Evolutionary conservation across 2,888 invertebrate genomes (phyloP).

Genomic region (Heliconius erato): DNA sequence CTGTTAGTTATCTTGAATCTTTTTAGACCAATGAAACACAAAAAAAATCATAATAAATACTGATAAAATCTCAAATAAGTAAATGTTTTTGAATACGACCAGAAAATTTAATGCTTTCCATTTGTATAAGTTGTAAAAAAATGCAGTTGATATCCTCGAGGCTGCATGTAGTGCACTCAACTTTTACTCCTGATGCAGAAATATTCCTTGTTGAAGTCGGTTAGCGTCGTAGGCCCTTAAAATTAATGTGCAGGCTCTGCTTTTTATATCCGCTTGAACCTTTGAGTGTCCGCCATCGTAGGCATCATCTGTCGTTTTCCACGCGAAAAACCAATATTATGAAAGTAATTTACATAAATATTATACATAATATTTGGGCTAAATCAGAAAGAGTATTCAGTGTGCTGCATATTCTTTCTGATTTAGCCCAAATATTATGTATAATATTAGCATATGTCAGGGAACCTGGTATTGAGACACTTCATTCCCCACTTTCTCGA

Average conservation of each 20-base stretch:
- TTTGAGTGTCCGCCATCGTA: slow-evolving; percentile 4
- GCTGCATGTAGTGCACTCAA: not conserved
- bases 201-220: slow-evolving; percentile 14
- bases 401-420: too few species aligned
- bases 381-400: too few species aligned
- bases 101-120: not conserved
- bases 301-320: not conserved
- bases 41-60: too few species aligned
- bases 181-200: slow-evolving; percentile 10
- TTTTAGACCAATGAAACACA: too few species aligned
- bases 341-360: not conserved
- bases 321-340: not conserved
- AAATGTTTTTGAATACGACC: not conserved
- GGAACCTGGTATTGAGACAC: too few species aligned
- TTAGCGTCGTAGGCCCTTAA: not conserved
- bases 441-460: too few species aligned
- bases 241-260: slow-evolving; percentile 11
- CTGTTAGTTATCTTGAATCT: too few species aligned
- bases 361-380: not conserved
- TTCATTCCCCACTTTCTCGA: too few species aligned
- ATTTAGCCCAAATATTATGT: too few species aligned
- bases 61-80: not conserved
- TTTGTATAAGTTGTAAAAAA: not conserved
- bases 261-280: slow-evolving; percentile 22
- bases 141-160: not conserved